A percentile compares a stretch with the other conserved stretches of the same genome.
Evolutionary conservation across 2,113 vertebrate species (phyloP).

Genomic region (Psittacus erithacus): DNA sequence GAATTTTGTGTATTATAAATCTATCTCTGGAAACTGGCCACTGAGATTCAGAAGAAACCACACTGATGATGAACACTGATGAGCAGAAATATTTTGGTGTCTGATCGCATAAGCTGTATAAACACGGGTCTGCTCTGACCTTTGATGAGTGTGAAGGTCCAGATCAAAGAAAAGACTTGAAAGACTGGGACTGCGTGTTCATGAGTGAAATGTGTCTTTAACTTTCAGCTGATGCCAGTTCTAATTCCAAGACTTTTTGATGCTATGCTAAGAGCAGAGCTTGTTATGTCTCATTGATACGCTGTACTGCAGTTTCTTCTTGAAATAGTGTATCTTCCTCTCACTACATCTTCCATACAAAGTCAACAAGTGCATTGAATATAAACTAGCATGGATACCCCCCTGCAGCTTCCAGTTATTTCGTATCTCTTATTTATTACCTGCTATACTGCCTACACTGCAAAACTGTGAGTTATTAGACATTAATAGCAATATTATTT

Average conservation of each 20-base stretch:
- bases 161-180: background rate
- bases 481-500: background rate
- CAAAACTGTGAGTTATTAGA: background rate
- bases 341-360: background rate
- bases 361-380: background rate
- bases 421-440: background rate
- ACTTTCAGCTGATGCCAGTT: background rate
- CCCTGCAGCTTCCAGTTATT: background rate
- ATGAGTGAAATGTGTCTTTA: background rate
- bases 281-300: background rate
- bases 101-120: background rate
- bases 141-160: background rate
- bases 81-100: background rate
- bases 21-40: rapidly evolving
- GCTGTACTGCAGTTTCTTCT: background rate
- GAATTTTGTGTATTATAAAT: background rate
- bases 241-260: background rate
- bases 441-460: background rate
- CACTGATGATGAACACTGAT: background rate
- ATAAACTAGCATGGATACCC: background rate
- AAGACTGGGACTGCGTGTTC: background rate
- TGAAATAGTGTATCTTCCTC: background rate
- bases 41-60: background rate
- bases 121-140: background rate
- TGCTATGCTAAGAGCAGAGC: background rate